Evolutionary conservation across 2,888 invertebrate genomes (phyloP).

Genomic region (Diaphora mendica): DNA sequence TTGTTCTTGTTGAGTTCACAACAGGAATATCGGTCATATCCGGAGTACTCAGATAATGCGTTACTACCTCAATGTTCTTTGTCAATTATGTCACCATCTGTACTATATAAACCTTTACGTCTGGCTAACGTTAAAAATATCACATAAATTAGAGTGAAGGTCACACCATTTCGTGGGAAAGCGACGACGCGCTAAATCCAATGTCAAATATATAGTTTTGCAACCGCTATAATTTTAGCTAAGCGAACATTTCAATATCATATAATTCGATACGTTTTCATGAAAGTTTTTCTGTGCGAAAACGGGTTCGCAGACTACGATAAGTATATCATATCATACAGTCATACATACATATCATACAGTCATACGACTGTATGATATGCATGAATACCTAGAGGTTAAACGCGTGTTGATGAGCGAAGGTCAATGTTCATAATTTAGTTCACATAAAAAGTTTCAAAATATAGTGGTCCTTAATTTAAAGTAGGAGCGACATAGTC

Average conservation of each 20-base stretch:
- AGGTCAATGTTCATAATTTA: conserved; percentile 21
- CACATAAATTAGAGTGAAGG: background rate
- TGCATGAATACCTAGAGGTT: no score
- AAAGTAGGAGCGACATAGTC: no score
- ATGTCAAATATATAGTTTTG: conserved; percentile 15
- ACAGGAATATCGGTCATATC: conserved; percentile 54
- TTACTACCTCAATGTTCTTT: conserved; percentile 46
- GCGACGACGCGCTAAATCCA: background rate
- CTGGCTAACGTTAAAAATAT: background rate
- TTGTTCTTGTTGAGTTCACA: conserved; percentile 39
- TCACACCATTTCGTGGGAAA: background rate
- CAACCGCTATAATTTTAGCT: background rate
- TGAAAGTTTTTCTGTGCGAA: background rate
- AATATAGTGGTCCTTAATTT: background rate
- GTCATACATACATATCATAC: no score
- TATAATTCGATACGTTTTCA: conserved; percentile 6
- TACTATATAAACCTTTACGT: conserved; percentile 14
- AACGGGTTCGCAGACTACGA: no score
- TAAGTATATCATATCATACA: no score
- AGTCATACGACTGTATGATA: no score
- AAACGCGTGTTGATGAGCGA: conserved; percentile 21
- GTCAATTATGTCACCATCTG: conserved; percentile 42
- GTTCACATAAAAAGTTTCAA: conserved; percentile 18
- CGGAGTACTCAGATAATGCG: conserved; percentile 54
- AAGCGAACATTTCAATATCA: conserved; percentile 16